Evolutionary conservation across 1,140 invertebrate genomes (phyloP), one percentile per base, ranked within the genome.

Genomic region (Eueides isabella): DNA sequence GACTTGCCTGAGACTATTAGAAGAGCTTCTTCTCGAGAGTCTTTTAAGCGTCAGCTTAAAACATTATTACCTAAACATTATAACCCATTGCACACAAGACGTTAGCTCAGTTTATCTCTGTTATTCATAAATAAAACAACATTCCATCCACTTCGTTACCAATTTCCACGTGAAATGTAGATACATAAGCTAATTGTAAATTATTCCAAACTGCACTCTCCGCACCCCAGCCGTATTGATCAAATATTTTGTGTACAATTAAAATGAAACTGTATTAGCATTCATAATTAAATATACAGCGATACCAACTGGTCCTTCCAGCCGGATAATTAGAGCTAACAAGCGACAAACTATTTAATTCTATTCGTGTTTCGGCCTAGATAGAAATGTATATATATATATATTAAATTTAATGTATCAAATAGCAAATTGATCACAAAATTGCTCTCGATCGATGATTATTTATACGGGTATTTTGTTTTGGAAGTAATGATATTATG

Each of bases 241-340:
- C 62, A 74, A 63, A 74, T 68, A 74, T 68, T 68, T 67, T 41
- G 66, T 62, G 31, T 30, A 68, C 72, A 68, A 68, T 74, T 64
- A 74, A 74, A 74, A 70, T 70, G 41, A 70, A 70, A 61, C 61
- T 63, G 61, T 62, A n/a, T 70, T 70, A 66, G 70, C 77, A 78
- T 80, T 75, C 64, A 64, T 75, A 79, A 75, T 75, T 67, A 72
- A 79, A 79, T 81, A 72, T 71, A 74, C 29, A 71, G 61, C 68
- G 72, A 35, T 41, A 69, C 65, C 70, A 64, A 44, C 41, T 68
- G 74, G 78, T 76, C 78, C 80, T 81, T 75, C 79, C 71, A 79
- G 77, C 69, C 73, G 74, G 76, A 82, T 80, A 82, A 82, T 80
- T 82, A 78, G 74, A 64, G 41, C 68, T 76, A 80, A 80, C 78